Percentiles rank a stretch among this genome's conserved stretches.
Conservation (phyloP, 2,888 invertebrate species). For the Ennomos quercinarius region DNA sequence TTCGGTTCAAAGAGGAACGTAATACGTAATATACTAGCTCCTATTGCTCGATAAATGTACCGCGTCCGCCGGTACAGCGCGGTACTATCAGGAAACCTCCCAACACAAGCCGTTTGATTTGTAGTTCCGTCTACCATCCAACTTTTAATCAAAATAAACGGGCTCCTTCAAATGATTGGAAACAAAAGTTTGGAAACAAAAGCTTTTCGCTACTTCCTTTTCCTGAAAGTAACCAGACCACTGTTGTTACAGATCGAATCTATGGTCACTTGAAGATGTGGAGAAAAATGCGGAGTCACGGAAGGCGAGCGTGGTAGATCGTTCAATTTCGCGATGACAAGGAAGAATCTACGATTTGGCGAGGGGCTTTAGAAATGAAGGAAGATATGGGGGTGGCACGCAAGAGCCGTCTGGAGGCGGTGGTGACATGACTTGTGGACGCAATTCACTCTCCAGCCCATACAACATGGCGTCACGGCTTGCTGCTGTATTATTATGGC, state of each 20-base stretch:
- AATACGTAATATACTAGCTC: constrained; percentile 34
- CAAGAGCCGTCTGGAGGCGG: constrained; percentile 57
- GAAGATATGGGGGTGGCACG: constrained; percentile 55
- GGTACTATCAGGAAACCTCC: constrained; percentile 22
- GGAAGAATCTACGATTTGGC: constrained; percentile 54
- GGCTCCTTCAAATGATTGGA: constrained; percentile 38
- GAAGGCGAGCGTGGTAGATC: constrained; percentile 44
- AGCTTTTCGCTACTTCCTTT: constrained; percentile 32
- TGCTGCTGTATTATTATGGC: constrained; percentile 74
- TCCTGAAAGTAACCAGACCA: constrained; percentile 25
- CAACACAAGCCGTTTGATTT: constrained; percentile 50
- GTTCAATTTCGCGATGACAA: constrained; percentile 55
- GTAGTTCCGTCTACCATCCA: constrained; percentile 42
- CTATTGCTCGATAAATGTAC: constrained; percentile 45
- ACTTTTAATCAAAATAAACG: constrained; percentile 50
- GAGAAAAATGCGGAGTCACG: constrained; percentile 47
- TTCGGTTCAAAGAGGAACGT: constrained; percentile 48
- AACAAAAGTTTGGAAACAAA: constrained; percentile 44
- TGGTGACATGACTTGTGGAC: constrained; percentile 70
- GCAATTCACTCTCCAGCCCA: constrained; percentile 41
- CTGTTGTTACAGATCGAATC: constrained; percentile 65
- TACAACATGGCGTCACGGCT: constrained; percentile 73
- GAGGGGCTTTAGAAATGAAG: constrained; percentile 66
- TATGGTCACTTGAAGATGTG: constrained; percentile 53
- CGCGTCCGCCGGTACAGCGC: constrained; percentile 37